Evolutionary conservation across 2,113 vertebrate genomes (phyloP), one percentile per base, ranked within the genome.

Genomic region (Megaceryle maxima): DNA sequence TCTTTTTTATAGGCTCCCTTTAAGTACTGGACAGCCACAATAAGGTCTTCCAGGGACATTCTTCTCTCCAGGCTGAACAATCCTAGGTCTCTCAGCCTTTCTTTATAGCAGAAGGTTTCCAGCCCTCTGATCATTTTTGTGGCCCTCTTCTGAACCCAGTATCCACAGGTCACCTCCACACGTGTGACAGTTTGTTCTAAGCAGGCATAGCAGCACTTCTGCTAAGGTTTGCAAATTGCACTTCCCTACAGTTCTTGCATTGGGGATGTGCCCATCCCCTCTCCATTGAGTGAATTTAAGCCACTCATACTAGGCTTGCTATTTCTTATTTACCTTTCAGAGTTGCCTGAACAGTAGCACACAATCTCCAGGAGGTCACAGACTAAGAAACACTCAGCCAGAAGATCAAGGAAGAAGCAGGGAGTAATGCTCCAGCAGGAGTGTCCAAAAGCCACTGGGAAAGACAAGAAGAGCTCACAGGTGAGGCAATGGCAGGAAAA

Each of bases 361-460:
- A 48, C 35, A 29, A 6, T 62, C 59, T 73, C 57, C 72, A 69
- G 73, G 68, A 87, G 51, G 22, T 46, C 66, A 78, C n/a, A 82
- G 37, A 18, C 6, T 12, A 22, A 84, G 64, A 66, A 91, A 92
- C 33, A 21, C 28, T 55, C 53, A 55, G 26, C 35, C 35, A 46
- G 43, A 91, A 88, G 12, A 78, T 0, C 2, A 1, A 87, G 69
- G 56, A 85, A 73, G 67, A 72, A 78, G 37, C 1, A 8, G 3
- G 18, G 9, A 8, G 3, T 21, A 56, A 39, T 0, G 0, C 51
- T 87, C 43, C 25, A 88, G 63, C 68, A 57, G 1, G 1, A 28
- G 33, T 39, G 14, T 67, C 35, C 67, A 89, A 59, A 78, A 78
- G 31, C 37, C 43, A 35, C 62, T 12, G 7, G 41, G 33, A 87